These are phyloP conservation scores for Meghimatium bilineatum DNA, from an alignment of 2,888 invertebrate species.

Conservation along the genomic window DNA sequence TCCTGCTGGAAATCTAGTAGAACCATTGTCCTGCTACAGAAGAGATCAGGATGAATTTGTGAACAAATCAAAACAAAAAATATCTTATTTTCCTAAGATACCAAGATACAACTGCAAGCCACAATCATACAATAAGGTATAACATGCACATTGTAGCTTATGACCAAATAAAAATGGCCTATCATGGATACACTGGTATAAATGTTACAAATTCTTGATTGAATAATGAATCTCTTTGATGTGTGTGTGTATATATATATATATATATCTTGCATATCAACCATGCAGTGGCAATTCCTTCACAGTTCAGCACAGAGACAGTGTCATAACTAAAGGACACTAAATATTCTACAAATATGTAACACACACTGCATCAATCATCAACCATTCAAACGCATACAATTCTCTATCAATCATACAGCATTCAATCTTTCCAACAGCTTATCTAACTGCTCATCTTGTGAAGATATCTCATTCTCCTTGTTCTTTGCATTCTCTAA, in stretches of 20 bases:
- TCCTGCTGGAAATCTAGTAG: no score
- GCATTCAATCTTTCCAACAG: conserved; percentile 69
- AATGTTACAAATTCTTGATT: no score
- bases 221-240: no score
- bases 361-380: conserved; percentile 7
- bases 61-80: no score
- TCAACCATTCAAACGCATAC: background rate
- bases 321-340: background rate
- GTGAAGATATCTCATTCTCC: conserved; percentile 33
- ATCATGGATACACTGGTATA: no score
- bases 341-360: background rate
- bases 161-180: no score
- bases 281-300: background rate
- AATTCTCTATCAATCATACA: conserved; percentile 56
- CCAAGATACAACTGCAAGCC: no score
- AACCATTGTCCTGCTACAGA: no score
- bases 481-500: conserved; percentile 39
- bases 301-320: background rate
- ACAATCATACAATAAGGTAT: no score
- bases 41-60: no score
- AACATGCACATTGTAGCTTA: no score
- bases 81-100: no score
- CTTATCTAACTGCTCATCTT: conserved; percentile 67
- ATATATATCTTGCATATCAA: background rate
- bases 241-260: background rate